phyloP scores from a whole-genome alignment of 2,797 vertebrate genomes.

The Cheirogaleus major region DNA sequence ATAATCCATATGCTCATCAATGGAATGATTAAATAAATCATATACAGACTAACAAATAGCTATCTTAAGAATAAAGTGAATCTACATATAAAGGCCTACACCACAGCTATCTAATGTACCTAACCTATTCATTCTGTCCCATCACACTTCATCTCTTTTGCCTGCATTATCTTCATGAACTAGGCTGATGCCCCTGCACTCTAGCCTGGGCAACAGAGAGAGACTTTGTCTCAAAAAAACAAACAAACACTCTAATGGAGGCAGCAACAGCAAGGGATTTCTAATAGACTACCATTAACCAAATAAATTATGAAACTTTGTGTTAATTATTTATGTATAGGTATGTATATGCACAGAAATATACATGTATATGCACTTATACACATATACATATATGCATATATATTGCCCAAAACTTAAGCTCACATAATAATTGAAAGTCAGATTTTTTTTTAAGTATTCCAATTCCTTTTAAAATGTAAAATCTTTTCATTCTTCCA shows the following conservation, averaged over 20 bases:
- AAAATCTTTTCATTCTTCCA: background rate
- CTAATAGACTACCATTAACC: background rate
- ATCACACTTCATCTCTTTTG: background rate
- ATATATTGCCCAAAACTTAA: background rate
- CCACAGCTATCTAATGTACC: background rate
- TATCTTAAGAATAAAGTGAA: constrained; percentile 15
- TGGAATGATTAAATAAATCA: background rate
- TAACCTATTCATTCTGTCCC: background rate
- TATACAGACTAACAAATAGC: background rate
- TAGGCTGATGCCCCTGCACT: no score
- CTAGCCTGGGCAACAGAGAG: no score
- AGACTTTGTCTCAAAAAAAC: no score
- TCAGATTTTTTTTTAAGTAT: background rate
- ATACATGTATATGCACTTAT: background rate
- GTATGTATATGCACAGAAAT: no score
- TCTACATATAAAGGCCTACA: background rate
- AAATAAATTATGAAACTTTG: background rate
- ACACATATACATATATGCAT: background rate
- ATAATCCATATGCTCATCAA: background rate
- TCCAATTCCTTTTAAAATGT: background rate
- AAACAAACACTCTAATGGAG: background rate
- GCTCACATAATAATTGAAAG: background rate
- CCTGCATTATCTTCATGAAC: background rate
- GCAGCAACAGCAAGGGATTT: background rate
- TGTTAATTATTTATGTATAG: background rate